Evolutionary conservation across 2,888 invertebrate genomes (phyloP).

Genomic region (Napeogenes inachia): DNA sequence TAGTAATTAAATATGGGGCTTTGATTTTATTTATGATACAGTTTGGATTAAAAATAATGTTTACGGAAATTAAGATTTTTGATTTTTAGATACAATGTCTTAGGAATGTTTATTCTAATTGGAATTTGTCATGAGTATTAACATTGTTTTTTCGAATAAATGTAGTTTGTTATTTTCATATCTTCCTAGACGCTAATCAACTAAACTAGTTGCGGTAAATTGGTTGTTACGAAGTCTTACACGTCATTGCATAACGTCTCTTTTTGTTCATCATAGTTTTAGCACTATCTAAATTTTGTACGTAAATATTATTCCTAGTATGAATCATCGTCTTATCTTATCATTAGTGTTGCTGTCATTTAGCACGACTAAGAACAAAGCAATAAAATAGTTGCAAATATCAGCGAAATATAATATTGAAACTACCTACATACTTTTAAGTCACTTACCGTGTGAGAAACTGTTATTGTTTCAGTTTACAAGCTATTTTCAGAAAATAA

Average conservation of each 20-base stretch:
- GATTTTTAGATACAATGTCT: too few relatives aligned
- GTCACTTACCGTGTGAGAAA: conserved; percentile 12
- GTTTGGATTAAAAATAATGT: too few relatives aligned
- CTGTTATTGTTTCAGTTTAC: background rate
- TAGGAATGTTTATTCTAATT: too few relatives aligned
- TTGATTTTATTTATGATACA: too few relatives aligned
- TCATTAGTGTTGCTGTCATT: conserved; percentile 9
- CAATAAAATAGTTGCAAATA: conserved; percentile 7
- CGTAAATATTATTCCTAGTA: background rate
- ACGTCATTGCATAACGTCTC: conserved; percentile 45
- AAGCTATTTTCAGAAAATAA: background rate
- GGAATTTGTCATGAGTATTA: too few relatives aligned
- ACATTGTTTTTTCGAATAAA: too few relatives aligned
- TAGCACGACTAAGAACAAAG: conserved; percentile 8
- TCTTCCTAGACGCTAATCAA: conserved; percentile 35
- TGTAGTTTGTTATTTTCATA: too few relatives aligned
- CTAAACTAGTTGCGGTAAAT: conserved; percentile 51
- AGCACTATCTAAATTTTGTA: too few relatives aligned
- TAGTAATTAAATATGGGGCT: conserved; percentile 12
- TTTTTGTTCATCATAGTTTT: background rate
- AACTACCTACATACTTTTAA: background rate
- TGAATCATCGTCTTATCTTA: conserved; percentile 22
- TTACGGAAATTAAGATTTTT: too few relatives aligned
- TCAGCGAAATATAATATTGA: conserved; percentile 18
- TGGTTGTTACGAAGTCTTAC: conserved; percentile 46